Conservation (phyloP, 2,113 vertebrate species). For the Smithornis capensis region DNA sequence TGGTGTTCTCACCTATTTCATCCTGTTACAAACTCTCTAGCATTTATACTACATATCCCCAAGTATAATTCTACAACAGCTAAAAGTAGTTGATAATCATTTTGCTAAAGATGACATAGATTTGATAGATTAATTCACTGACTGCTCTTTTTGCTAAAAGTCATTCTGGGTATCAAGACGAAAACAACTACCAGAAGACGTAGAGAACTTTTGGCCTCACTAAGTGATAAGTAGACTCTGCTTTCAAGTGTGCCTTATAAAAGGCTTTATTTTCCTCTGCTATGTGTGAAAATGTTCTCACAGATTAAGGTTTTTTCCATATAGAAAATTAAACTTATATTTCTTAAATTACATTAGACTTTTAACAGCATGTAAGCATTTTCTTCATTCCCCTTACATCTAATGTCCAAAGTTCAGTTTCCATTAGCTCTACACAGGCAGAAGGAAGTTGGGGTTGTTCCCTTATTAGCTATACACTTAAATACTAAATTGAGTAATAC, state of each 20-base stretch:
- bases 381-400: background rate
- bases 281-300: background rate
- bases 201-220: background rate
- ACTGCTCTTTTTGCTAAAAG: background rate
- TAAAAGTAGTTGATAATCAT: background rate
- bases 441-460: background rate
- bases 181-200: background rate
- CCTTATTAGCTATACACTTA: background rate
- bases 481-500: background rate
- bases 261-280: background rate
- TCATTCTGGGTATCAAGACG: background rate
- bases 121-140: background rate
- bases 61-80: background rate
- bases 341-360: background rate
- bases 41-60: background rate
- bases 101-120: background rate
- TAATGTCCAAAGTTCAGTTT: background rate
- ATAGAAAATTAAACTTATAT: background rate
- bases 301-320: background rate
- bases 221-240: background rate
- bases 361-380: background rate
- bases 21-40: background rate
- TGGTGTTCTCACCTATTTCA: background rate
- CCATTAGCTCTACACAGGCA: background rate
- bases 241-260: background rate